phyloP scores from a whole-genome alignment of 2,888 invertebrate species.

The Cheilosia vulpina region DNA sequence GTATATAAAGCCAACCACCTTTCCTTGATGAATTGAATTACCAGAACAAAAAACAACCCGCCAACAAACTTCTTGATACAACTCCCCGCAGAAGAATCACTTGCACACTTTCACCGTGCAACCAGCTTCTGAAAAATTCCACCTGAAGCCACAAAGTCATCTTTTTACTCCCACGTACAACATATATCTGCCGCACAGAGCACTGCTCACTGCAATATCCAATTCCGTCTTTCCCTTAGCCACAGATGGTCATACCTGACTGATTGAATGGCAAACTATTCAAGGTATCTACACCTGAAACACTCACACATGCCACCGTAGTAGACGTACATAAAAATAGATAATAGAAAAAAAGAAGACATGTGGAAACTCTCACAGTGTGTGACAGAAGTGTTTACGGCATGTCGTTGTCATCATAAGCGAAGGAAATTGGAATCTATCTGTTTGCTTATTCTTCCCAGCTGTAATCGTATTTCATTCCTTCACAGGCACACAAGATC shows the following conservation, averaged over 20 bases:
- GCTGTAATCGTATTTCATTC: slow-evolving; percentile 37
- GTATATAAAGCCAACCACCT: too few species aligned
- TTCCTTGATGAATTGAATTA: too few species aligned
- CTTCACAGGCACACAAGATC: slow-evolving; percentile 1
- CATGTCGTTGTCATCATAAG: slow-evolving; percentile 38
- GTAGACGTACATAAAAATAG: neutral
- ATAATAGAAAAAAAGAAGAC: neutral
- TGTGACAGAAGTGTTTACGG: slow-evolving; percentile 39
- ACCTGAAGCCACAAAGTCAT: slow-evolving; percentile 27
- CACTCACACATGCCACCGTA: neutral
- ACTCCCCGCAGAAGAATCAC: neutral
- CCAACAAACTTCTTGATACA: neutral
- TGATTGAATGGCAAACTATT: slow-evolving; percentile 42
- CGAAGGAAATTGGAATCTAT: slow-evolving; percentile 63
- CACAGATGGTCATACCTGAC: slow-evolving; percentile 47
- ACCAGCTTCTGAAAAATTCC: slow-evolving; percentile 35
- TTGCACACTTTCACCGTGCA: neutral
- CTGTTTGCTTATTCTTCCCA: slow-evolving; percentile 21
- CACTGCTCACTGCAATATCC: slow-evolving; percentile 9
- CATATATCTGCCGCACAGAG: too few species aligned
- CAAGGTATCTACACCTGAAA: slow-evolving; percentile 21
- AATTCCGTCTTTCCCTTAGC: slow-evolving; percentile 36
- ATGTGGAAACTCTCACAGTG: slow-evolving; percentile 17
- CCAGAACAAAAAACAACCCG: neutral
- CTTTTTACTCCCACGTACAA: slow-evolving; percentile 18